Base-by-base conservation (phyloP, 2,113 vertebrate genomes). In the Chlorodrepanis virens region DNA sequence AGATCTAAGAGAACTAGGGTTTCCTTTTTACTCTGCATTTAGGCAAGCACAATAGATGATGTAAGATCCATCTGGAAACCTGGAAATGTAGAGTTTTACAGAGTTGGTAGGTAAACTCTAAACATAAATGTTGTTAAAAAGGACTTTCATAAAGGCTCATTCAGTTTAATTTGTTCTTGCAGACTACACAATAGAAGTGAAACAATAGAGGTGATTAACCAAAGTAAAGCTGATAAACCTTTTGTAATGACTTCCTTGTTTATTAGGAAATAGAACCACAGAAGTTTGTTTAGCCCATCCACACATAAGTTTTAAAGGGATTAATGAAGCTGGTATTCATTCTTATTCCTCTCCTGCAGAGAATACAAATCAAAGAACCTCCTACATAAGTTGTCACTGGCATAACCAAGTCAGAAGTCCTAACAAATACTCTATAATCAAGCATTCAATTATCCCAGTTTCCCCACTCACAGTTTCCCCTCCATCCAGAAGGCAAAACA, bases 21-120 rank as follows among this genome's bases (percentile, higher is more conserved):
- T 97, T 96, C 83, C 92, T 97, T 98, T 97, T 98, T 86, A 97
- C 86, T 97, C 96, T 93, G 71, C 93, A 76, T 98, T 97, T 97
- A 95, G 91, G 92, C 94, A 97, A 97, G 96, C 89, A 97, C 82
- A 89, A 97, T 91, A 77, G 86, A 76, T 94, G 61, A 67, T 87
- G 27, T 76, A 87, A 83, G 49, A 90, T 89, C 88, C 92, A 56
- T 94, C 69, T 80, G 65, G 96, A 79, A 97, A 97, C 71, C 87
- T 93, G 77, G 67, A 91, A 94, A 86, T 56, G 35, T 81, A 89
- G 67, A 91, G 52, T 69, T 96, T 67, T 90, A 65, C 53, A 77
- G 82, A 96, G 49, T 64, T 77, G 33, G 49, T 65, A 21, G 44
- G 42, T 81, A 97, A 94, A 97, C 74, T 93, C 84, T 90, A 76